Conservation (phyloP, 2,888 invertebrate species). For the Argynnis bischoffii region DNA sequence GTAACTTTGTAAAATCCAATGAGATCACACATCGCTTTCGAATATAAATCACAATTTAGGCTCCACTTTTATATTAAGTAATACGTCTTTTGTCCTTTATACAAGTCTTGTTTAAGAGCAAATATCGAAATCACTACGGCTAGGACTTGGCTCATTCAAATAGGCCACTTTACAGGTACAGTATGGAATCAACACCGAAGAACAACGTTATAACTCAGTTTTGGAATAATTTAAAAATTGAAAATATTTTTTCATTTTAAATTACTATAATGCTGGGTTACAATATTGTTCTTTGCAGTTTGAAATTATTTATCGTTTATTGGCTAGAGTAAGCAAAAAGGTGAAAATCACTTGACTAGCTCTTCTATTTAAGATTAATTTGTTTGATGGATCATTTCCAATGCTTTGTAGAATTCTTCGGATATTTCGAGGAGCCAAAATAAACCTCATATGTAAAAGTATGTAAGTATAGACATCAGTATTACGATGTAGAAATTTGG, state of each 20-base stretch:
- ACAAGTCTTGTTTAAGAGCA: constrained; percentile 33
- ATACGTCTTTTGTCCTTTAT: constrained; percentile 37
- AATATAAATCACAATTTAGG: constrained; percentile 71
- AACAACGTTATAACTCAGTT: background rate
- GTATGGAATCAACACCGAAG: constrained; percentile 23
- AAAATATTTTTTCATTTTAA: too few species aligned
- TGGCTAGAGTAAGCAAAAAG: background rate
- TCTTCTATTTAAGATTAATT: constrained; percentile 42
- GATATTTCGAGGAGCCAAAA: constrained; percentile 76
- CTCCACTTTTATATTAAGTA: constrained; percentile 50
- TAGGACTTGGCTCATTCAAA: constrained; percentile 57
- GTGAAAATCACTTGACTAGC: constrained; percentile 49
- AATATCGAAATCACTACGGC: constrained; percentile 49
- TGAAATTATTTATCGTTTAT: constrained; percentile 5
- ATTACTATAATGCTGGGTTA: too few species aligned
- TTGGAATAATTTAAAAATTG: too few species aligned
- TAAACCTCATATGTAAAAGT: constrained; percentile 75
- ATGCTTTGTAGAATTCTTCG: constrained; percentile 66
- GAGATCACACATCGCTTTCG: constrained; percentile 69
- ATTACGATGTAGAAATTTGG: constrained; percentile 66
- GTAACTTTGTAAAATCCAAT: constrained; percentile 56
- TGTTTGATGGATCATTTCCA: constrained; percentile 31
- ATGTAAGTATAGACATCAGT: constrained; percentile 60
- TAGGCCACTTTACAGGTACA: constrained; percentile 65
- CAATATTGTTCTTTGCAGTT: too few species aligned